Conservation (phyloP, 2,888 invertebrate species). For the Galeopsomyia nigrocyanea region DNA sequence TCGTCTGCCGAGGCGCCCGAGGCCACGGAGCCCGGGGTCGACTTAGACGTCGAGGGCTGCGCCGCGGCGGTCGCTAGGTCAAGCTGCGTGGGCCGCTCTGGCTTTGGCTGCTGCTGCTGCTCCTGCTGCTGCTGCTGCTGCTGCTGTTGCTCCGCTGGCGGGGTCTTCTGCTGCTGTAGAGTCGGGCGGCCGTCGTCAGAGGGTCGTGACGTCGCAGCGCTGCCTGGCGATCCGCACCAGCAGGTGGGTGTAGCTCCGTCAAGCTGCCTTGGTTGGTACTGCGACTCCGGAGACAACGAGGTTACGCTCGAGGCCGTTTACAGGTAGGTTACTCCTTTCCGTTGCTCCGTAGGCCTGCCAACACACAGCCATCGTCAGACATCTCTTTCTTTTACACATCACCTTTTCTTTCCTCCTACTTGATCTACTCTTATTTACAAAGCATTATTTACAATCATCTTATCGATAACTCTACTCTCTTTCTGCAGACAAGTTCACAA, state of each 20-base stretch:
- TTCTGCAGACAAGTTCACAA: no score
- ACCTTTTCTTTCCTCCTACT: no score
- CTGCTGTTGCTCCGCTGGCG: conserved; percentile 66
- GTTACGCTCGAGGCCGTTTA: conserved; percentile 65
- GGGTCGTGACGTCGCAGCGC: conserved; percentile 67
- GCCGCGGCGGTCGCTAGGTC: conserved; percentile 16
- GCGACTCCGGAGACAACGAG: conserved; percentile 69
- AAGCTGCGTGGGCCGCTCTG: conserved; percentile 49
- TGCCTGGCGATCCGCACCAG: conserved; percentile 67
- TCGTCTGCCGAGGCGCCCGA: conserved; percentile 26
- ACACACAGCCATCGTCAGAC: background rate
- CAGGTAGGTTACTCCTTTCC: conserved; percentile 62
- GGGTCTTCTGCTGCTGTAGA: conserved; percentile 56
- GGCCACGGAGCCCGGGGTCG: background rate
- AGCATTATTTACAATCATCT: no score
- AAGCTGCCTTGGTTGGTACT: conserved; percentile 69
- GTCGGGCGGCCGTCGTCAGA: conserved; percentile 65
- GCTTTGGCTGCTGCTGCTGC: conserved; percentile 54
- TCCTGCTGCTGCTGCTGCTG: conserved; percentile 52
- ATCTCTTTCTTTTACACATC: background rate
- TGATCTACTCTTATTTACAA: no score
- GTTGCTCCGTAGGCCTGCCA: conserved; percentile 64
- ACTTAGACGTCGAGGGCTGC: background rate
- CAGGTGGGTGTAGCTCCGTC: conserved; percentile 69
- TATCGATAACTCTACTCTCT: no score